Conservation (phyloP, 2,888 invertebrate genomes). For the Stegophylla sp. region DNA sequence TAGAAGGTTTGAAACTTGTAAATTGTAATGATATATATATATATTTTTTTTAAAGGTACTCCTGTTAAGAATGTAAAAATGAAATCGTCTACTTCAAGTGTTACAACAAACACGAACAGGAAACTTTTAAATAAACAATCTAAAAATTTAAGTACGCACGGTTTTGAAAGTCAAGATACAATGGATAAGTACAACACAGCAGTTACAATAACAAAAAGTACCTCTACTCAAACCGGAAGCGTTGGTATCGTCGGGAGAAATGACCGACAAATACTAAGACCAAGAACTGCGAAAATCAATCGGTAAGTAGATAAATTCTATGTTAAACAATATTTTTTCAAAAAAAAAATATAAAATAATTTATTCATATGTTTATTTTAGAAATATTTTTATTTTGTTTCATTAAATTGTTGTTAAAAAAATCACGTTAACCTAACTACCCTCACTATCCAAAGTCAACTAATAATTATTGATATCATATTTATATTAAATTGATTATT, state of each 20-base stretch:
- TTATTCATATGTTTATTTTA: too few species aligned
- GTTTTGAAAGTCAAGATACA: constrained; percentile 60
- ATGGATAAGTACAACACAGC: constrained; percentile 58
- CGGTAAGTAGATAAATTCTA: constrained; percentile 63
- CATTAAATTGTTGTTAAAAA: too few species aligned
- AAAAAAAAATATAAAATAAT: too few species aligned
- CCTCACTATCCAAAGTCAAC: too few species aligned
- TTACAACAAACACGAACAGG: background rate
- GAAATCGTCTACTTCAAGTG: background rate
- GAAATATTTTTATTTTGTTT: too few species aligned
- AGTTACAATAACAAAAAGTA: constrained; percentile 65
- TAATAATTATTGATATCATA: too few species aligned
- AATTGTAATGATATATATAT: too few species aligned
- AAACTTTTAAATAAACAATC: constrained; percentile 47
- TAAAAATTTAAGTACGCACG: constrained; percentile 35
- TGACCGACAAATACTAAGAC: constrained; percentile 60
- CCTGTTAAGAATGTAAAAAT: background rate
- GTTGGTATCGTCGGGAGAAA: constrained; percentile 62
- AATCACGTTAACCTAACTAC: too few species aligned
- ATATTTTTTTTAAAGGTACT: background rate
- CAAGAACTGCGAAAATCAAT: constrained; percentile 64
- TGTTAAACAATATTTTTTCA: too few species aligned
- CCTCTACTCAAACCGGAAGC: constrained; percentile 63
- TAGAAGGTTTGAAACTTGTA: too few species aligned
- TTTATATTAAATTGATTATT: too few species aligned